Percentiles rank a stretch among this genome's conserved stretches.
phyloP scores from a whole-genome alignment of 1,140 invertebrate genomes.

The Cyphomyrmex costatus region DNA sequence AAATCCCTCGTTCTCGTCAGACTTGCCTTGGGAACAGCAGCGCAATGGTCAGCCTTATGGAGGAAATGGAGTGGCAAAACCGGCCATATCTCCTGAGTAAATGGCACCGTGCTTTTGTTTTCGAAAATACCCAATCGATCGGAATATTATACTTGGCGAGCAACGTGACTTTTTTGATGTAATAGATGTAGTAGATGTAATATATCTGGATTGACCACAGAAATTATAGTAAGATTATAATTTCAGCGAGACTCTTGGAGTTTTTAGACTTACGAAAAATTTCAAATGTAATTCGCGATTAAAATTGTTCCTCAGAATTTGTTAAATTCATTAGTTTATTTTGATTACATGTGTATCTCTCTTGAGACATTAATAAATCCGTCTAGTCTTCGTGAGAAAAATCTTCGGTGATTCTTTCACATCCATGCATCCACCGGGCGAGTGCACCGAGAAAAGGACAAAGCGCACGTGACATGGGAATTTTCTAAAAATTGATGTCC shows the following conservation, averaged over 20 bases:
- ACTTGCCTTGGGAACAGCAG: constrained; percentile 24
- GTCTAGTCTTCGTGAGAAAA: background rate
- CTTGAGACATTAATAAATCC: background rate
- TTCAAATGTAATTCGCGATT: background rate
- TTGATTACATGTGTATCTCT: background rate
- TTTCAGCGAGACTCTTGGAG: background rate
- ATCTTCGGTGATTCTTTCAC: background rate
- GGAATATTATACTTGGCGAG: background rate
- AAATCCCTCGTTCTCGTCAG: constrained; percentile 35
- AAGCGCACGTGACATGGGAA: constrained; percentile 37
- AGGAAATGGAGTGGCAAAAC: constrained; percentile 44
- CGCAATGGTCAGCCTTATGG: background rate
- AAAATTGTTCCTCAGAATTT: background rate
- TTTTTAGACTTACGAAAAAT: background rate
- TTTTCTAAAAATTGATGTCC: constrained; percentile 62
- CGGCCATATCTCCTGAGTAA: constrained; percentile 4
- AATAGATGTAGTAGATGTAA: background rate
- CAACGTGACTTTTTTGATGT: background rate
- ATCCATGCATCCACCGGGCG: background rate
- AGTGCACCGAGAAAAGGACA: background rate
- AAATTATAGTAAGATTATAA: background rate
- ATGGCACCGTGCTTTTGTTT: constrained; percentile 1
- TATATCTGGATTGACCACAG: background rate
- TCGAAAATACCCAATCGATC: constrained; percentile 3
- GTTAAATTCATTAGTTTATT: background rate